These are phyloP conservation scores for Orthosia gracilis DNA, from an alignment of 2,888 invertebrate genomes.

Conservation along the genomic window DNA sequence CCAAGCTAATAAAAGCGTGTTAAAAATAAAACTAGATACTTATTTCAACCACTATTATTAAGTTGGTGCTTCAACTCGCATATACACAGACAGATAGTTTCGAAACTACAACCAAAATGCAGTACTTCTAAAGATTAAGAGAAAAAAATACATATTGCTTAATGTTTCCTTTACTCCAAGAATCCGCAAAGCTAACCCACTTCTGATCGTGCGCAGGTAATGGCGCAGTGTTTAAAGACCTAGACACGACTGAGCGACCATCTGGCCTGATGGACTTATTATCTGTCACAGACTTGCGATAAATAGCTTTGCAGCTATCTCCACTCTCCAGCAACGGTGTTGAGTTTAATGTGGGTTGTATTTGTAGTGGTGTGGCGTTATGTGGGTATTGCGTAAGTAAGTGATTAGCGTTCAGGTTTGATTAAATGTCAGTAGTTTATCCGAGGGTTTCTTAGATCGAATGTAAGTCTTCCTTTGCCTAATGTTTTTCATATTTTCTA, in stretches of 20 bases:
- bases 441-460: neutral
- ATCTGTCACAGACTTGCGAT: slow-evolving; percentile 32
- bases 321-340: neutral
- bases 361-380: slow-evolving; percentile 3
- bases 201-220: slow-evolving; percentile 53
- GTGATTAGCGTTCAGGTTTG: slow-evolving; percentile 10
- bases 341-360: slow-evolving; percentile 25
- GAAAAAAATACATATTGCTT: neutral
- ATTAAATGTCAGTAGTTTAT: slow-evolving; percentile 18
- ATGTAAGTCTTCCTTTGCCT: neutral
- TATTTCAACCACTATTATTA: no score
- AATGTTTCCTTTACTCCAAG: neutral
- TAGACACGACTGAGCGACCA: slow-evolving; percentile 53
- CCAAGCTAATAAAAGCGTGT: no score
- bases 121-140: neutral
- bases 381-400: slow-evolving; percentile 13
- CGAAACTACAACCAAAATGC: neutral
- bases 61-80: no score
- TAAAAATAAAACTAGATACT: no score
- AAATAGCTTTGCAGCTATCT: slow-evolving; percentile 25
- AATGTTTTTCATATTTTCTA: neutral
- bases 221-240: slow-evolving; percentile 36
- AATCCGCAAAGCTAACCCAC: slow-evolving; percentile 38
- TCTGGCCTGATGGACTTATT: slow-evolving; percentile 48
- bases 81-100: neutral